Percentiles rank a stretch among this genome's conserved stretches.
These are phyloP conservation scores for Chrysomallon squamiferum DNA, from an alignment of 1,140 invertebrate species.

Conservation along the genomic window DNA sequence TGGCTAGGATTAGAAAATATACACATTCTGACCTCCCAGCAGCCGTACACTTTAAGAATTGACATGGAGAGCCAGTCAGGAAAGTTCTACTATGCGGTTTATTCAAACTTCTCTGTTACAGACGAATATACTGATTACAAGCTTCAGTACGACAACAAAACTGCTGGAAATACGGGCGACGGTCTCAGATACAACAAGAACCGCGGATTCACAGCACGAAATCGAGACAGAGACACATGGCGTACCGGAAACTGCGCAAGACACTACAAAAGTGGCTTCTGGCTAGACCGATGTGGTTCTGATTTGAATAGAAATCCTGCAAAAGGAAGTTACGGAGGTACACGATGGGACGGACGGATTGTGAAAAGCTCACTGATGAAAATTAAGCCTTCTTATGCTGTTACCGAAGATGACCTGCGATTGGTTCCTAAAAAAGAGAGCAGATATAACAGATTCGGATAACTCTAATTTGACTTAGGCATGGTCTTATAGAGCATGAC, in stretches of 20 bases:
- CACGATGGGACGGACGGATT: constrained; percentile 4
- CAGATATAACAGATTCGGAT: no score
- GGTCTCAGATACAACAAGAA: neutral
- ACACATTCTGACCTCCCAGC: constrained; percentile 26
- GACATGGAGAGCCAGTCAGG: constrained; percentile 8
- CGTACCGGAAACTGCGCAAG: constrained; percentile 11
- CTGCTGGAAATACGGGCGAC: constrained; percentile 8
- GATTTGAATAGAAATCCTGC: constrained; percentile 11
- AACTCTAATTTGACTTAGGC: no score
- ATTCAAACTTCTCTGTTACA: neutral
- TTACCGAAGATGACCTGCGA: no score
- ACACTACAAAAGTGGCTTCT: constrained; percentile 13
- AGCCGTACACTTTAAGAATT: constrained; percentile 16
- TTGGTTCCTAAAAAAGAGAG: no score
- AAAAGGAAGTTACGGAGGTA: constrained; percentile 2
- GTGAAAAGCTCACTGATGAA: constrained; percentile 10
- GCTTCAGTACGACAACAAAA: constrained; percentile 10
- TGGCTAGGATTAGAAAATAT: constrained; percentile 62
- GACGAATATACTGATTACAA: constrained; percentile 5
- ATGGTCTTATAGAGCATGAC: no score
- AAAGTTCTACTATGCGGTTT: constrained; percentile 18
- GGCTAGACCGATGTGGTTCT: constrained; percentile 12
- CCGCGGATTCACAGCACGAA: constrained; percentile 1
- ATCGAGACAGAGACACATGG: constrained; percentile 16
- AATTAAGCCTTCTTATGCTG: constrained; percentile 8